Conservation (phyloP, 2,888 invertebrate genomes). For the Gandaritis pyraliata region DNA sequence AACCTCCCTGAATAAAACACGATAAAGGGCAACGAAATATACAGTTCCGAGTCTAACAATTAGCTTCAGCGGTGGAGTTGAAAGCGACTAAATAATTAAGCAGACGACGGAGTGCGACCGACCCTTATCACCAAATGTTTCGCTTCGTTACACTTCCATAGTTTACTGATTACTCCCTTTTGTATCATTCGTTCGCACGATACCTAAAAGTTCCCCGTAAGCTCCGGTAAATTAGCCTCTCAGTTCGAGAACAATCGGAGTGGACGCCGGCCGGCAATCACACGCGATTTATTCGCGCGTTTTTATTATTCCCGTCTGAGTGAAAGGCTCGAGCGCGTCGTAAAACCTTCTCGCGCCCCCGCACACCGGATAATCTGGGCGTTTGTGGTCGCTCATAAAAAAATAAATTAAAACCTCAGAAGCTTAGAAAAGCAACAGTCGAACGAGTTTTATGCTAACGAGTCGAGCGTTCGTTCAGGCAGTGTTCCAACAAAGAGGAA, state of each 20-base stretch:
- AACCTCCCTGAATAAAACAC: slow-evolving; percentile 52
- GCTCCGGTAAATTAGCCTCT: slow-evolving; percentile 22
- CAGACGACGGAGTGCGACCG: slow-evolving; percentile 46
- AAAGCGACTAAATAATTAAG: slow-evolving; percentile 77
- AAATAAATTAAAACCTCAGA: slow-evolving; percentile 29
- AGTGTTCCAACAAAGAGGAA: slow-evolving; percentile 27
- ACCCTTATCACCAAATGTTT: slow-evolving; percentile 71
- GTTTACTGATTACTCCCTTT: slow-evolving; percentile 56
- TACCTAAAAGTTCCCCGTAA: slow-evolving; percentile 24
- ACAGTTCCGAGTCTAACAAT: slow-evolving; percentile 63
- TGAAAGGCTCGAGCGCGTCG: slow-evolving; percentile 14
- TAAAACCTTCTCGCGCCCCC: slow-evolving; percentile 17
- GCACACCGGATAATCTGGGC: slow-evolving; percentile 15
- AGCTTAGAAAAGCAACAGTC: slow-evolving; percentile 28
- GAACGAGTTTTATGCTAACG: slow-evolving; percentile 36
- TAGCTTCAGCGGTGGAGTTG: slow-evolving; percentile 65
- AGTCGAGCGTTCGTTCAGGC: slow-evolving; percentile 4
- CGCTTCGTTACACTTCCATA: slow-evolving; percentile 67
- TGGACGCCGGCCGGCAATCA: slow-evolving; percentile 17
- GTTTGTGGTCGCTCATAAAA: slow-evolving; percentile 25
- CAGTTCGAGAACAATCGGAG: slow-evolving; percentile 31
- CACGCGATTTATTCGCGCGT: slow-evolving; percentile 23
- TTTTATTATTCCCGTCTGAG: slow-evolving; percentile 23
- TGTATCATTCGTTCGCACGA: slow-evolving; percentile 44
- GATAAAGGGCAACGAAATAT: slow-evolving; percentile 57